phyloP scores from a whole-genome alignment of 2,113 vertebrate genomes.

The Solea solea region DNA sequence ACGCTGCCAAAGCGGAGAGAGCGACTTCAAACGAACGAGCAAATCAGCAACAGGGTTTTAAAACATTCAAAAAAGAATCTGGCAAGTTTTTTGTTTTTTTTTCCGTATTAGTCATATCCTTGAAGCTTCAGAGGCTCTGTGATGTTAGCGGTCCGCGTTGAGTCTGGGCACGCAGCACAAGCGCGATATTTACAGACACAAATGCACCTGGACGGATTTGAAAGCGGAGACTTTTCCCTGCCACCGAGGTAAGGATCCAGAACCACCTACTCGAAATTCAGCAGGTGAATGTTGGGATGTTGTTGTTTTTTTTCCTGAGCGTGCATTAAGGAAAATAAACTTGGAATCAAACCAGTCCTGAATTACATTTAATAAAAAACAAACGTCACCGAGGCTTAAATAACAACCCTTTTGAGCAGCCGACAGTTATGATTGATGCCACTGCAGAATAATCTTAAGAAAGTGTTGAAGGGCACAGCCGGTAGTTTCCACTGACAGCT shows the following conservation, averaged over 20 bases:
- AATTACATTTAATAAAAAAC: conserved; percentile 10
- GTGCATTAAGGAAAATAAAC: conserved; percentile 16
- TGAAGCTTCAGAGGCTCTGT: conserved; percentile 43
- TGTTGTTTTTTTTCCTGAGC: conserved; percentile 14
- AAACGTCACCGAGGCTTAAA: conserved; percentile 21
- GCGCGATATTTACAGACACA: conserved; percentile 11
- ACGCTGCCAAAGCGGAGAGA: conserved; percentile 50
- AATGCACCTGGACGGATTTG: conserved; percentile 1
- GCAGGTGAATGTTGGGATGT: conserved; percentile 22
- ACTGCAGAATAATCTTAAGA: conserved; percentile 12
- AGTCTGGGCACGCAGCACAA: conserved; percentile 6
- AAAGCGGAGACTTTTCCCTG: neutral
- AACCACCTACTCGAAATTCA: conserved; percentile 31
- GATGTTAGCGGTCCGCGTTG: conserved; percentile 27
- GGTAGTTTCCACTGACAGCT: conserved; percentile 51
- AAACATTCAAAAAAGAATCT: conserved; percentile 34
- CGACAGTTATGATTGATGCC: conserved; percentile 29
- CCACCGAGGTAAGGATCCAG: neutral
- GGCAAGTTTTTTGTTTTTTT: conserved; percentile 44
- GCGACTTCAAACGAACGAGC: conserved; percentile 66
- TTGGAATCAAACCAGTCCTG: conserved; percentile 17
- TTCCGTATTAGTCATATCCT: conserved; percentile 52
- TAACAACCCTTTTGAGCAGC: neutral
- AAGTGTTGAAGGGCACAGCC: conserved; percentile 39
- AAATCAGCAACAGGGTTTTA: conserved; percentile 49